phyloP scores from a whole-genome alignment of 2,888 invertebrate genomes.

The Drosophila subsilvestris region DNA sequence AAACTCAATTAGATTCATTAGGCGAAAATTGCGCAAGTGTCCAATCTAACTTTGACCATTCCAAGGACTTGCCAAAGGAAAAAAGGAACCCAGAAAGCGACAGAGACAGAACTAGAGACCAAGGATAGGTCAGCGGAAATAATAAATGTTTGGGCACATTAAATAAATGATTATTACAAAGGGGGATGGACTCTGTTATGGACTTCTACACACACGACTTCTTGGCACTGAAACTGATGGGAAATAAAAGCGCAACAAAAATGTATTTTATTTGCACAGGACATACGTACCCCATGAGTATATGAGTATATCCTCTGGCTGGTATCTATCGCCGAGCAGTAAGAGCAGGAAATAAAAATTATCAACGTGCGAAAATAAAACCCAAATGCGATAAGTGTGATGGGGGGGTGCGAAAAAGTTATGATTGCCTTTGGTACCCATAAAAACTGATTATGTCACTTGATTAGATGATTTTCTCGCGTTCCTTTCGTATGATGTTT shows the following conservation, averaged over 20 bases:
- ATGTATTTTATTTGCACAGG: conserved; percentile 74
- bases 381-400: conserved; percentile 22
- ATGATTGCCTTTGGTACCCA: conserved; percentile 43
- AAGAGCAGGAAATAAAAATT: conserved; percentile 72
- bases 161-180: conserved; percentile 81
- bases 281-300: conserved; percentile 38
- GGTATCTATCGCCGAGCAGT: conserved; percentile 43
- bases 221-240: conserved; percentile 28
- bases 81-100: not conserved
- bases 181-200: conserved; percentile 7
- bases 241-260: conserved; percentile 74
- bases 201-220: conserved; percentile 9
- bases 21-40: conserved; percentile 75
- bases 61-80: conserved; percentile 42
- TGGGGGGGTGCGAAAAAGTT: conserved; percentile 43
- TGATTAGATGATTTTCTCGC: conserved; percentile 68
- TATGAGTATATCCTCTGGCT: conserved; percentile 29
- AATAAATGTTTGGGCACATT: conserved; percentile 81
- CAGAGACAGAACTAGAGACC: conserved; percentile 4
- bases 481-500: conserved; percentile 42
- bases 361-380: conserved; percentile 77
- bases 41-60: conserved; percentile 83
- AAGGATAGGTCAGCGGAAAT: conserved; percentile 77
- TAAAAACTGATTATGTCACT: conserved; percentile 73
- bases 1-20: conserved; percentile 82